Base-by-base conservation (phyloP, 35 echinoderm and acorn worm species). In the Ptychodera flava region DNA sequence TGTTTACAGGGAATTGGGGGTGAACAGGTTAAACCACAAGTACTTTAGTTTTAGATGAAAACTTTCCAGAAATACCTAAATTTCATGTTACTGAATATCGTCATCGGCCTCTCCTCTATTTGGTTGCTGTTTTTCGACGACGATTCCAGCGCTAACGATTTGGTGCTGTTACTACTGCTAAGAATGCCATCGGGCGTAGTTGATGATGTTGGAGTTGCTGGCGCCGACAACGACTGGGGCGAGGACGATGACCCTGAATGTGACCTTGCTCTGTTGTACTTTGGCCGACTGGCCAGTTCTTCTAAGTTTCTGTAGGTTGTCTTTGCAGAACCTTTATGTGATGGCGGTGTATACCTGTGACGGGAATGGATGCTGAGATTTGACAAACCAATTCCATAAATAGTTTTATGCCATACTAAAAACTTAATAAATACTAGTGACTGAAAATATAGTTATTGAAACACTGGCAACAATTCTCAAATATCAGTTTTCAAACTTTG, bases 231-330 rank as follows among this genome's bases (percentile, higher is more conserved):
- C 35, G 87, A 83, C 64, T 85, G 36, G 31, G 77, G 33, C 30
- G 76, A 77, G 1, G 36, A 80, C n/a, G 85, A n/a, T 29, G 31
- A 81, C 22, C 85, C 88, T 35, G 76, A 78, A 16, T 52, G 88
- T 84, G 83, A 52, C 30, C 10, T 85, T 32, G 32, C 35, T 81
- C 35, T 31, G 31, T 37, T 83, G 31, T 35, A 35, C 28, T 81
- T 87, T 22, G 91, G 89, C 28, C 91, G 85, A 1, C 92, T 89
- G 16, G 96, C 96, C 31, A 99, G 94, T 33, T 99, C 96, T 87
- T 99, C 96, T 27, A 99, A 84, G 78, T 99, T 94, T 34, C 82
- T 86, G 80, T 94, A 99, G 31, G 89, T 90, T 0, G 96, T 99
- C 30, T 86, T 87, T 32, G 94, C 88, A 31, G 92, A 92, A 32